These are phyloP conservation scores for Alcedo quadribrachys DNA, from an alignment of 2,797 vertebrate species.

Conservation along the genomic window DNA sequence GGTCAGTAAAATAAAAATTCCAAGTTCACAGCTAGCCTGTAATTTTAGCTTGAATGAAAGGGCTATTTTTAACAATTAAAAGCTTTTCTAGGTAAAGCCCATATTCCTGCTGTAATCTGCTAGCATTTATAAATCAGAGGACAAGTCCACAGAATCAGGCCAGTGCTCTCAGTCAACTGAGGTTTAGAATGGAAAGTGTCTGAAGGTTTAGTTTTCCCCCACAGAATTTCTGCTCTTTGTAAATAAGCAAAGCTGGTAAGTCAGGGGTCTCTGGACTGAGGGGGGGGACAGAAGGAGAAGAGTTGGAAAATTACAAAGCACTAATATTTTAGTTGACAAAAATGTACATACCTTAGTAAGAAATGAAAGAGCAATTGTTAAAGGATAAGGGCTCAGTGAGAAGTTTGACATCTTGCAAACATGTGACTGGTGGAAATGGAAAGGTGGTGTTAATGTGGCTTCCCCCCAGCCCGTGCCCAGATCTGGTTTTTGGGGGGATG, in stretches of 20 bases:
- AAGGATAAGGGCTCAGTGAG: constrained; percentile 36
- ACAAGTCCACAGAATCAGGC: background rate
- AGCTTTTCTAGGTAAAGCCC: background rate
- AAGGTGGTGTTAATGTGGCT: background rate
- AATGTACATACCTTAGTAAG: constrained; percentile 68
- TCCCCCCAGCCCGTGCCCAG: constrained; percentile 31
- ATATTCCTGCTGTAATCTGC: background rate
- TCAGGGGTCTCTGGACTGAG: background rate
- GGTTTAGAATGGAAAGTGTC: background rate
- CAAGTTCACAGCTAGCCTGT: background rate
- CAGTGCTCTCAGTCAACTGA: background rate
- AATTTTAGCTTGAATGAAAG: background rate
- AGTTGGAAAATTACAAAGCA: background rate
- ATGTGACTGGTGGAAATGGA: constrained; percentile 44
- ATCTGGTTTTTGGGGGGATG: background rate
- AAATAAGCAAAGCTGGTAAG: background rate
- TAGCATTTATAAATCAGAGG: background rate
- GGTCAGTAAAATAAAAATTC: background rate
- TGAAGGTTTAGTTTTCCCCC: background rate
- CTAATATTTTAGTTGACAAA: constrained; percentile 68
- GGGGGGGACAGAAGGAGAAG: constrained; percentile 14
- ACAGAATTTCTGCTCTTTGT: background rate
- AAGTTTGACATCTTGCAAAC: constrained; percentile 37
- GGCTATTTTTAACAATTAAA: constrained; percentile 1
- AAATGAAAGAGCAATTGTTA: constrained; percentile 70